Conservation (phyloP, 2,888 invertebrate species). For the Ligdia adustata region DNA sequence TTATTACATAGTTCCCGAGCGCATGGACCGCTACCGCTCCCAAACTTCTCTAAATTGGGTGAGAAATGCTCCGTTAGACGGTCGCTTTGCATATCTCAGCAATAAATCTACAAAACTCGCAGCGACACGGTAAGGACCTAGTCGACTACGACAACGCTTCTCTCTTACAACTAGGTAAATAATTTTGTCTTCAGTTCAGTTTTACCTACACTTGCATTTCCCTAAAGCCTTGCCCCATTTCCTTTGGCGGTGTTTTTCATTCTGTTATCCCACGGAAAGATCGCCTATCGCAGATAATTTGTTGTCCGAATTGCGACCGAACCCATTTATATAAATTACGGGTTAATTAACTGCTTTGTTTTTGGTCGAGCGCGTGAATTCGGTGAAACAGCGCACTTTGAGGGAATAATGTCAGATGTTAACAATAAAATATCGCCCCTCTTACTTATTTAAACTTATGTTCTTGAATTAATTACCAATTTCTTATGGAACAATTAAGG, state of each 20-base stretch:
- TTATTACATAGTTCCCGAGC: slow-evolving; percentile 51
- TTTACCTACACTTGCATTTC: slow-evolving; percentile 33
- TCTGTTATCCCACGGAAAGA: slow-evolving; percentile 49
- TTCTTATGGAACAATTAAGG: slow-evolving; percentile 18
- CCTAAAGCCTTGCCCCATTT: slow-evolving; percentile 39
- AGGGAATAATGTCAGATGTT: slow-evolving; percentile 52
- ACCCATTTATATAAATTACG: slow-evolving; percentile 73
- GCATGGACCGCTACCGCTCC: slow-evolving; percentile 43
- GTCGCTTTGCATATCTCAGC: slow-evolving; percentile 61
- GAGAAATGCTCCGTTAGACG: slow-evolving; percentile 64
- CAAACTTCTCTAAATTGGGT: slow-evolving; percentile 60
- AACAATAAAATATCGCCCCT: slow-evolving; percentile 57
- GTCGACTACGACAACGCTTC: slow-evolving; percentile 30
- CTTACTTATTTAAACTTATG: slow-evolving; percentile 33
- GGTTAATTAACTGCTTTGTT: slow-evolving; percentile 73
- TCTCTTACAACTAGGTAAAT: slow-evolving; percentile 44
- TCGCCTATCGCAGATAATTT: slow-evolving; percentile 68
- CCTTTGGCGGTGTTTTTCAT: slow-evolving; percentile 49
- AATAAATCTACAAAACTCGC: slow-evolving; percentile 58
- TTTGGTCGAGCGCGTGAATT: slow-evolving; percentile 64
- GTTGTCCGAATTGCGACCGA: slow-evolving; percentile 65
- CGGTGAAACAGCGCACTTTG: slow-evolving; percentile 60
- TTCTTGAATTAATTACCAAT: slow-evolving; percentile 31
- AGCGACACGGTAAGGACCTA: slow-evolving; percentile 41
- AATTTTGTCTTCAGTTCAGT: slow-evolving; percentile 42